A percentile compares a stretch with the other conserved stretches of the same genome.
These are phyloP conservation scores for Chorisops tibialis DNA, from an alignment of 2,888 invertebrate species.

Conservation along the genomic window DNA sequence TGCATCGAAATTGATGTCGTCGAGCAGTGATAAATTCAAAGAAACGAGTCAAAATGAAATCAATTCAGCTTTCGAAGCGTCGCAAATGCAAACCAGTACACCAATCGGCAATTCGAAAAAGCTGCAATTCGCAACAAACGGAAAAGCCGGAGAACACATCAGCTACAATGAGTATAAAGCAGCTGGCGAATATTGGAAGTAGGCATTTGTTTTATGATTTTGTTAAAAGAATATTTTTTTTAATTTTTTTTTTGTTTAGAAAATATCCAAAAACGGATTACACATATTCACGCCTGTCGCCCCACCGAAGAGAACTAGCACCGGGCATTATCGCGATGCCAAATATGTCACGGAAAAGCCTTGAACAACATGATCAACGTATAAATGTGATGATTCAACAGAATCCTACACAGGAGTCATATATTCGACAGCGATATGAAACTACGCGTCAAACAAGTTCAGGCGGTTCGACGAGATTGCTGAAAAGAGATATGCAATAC, in stretches of 20 bases:
- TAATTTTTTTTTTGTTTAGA: conserved; percentile 54
- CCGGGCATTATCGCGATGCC: conserved; percentile 81
- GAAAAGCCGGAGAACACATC: neutral
- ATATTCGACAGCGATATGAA: conserved; percentile 47
- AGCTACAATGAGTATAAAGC: neutral
- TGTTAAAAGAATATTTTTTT: neutral
- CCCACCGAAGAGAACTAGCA: conserved; percentile 73
- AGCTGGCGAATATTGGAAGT: conserved; percentile 84
- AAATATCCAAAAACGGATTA: conserved; percentile 88
- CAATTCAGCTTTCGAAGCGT: neutral
- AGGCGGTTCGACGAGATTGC: neutral
- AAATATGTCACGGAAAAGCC: conserved; percentile 80
- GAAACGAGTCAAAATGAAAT: conserved; percentile 7
- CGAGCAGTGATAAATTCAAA: neutral
- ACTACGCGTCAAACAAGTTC: neutral
- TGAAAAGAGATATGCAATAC: conserved; percentile 34
- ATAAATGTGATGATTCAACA: conserved; percentile 49
- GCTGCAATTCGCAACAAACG: neutral
- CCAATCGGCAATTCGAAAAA: neutral
- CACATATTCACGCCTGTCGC: conserved; percentile 80
- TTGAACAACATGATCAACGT: conserved; percentile 59
- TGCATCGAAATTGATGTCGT: neutral
- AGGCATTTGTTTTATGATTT: conserved; percentile 46
- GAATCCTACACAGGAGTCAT: conserved; percentile 47
- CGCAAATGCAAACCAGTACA: neutral